Conservation (phyloP, 2,113 vertebrate genomes). For the Carlito syrichta region DNA sequence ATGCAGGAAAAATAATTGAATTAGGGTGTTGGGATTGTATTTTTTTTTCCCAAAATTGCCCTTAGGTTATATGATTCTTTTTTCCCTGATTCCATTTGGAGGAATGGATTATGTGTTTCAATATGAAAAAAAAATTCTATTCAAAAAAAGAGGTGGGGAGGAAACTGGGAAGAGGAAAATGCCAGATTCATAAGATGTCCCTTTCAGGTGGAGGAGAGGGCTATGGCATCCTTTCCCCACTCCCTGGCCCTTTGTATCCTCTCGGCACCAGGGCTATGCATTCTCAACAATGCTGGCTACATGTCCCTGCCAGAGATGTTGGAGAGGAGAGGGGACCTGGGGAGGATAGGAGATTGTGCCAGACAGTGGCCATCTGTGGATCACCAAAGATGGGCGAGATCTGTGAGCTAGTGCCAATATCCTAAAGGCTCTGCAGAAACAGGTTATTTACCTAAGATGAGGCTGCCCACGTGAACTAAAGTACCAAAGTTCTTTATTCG, state of each 20-base stretch:
- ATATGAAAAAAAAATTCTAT: not conserved
- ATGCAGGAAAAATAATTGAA: not conserved
- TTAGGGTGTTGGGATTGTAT: not conserved
- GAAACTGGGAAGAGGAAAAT: not conserved
- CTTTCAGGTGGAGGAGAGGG: not conserved
- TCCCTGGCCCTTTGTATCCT: not conserved
- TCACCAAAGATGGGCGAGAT: not conserved
- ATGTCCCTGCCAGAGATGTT: no score
- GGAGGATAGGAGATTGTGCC: not conserved
- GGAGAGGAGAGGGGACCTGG: not conserved
- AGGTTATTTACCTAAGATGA: not conserved
- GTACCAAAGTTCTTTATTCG: not conserved
- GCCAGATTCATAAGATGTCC: not conserved
- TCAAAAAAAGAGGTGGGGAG: not conserved
- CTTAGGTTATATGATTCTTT: no score
- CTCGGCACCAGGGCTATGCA: rapidly evolving
- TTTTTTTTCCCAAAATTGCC: not conserved
- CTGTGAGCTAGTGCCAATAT: not conserved
- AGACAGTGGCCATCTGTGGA: not conserved
- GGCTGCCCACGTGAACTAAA: not conserved
- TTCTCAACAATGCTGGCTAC: not conserved
- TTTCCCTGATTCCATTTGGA: no score
- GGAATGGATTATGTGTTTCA: not conserved
- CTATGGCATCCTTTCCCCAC: not conserved
- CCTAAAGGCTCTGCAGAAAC: not conserved